phyloP scores from a whole-genome alignment of 2,888 invertebrate genomes.

The Parnassius glacialis region DNA sequence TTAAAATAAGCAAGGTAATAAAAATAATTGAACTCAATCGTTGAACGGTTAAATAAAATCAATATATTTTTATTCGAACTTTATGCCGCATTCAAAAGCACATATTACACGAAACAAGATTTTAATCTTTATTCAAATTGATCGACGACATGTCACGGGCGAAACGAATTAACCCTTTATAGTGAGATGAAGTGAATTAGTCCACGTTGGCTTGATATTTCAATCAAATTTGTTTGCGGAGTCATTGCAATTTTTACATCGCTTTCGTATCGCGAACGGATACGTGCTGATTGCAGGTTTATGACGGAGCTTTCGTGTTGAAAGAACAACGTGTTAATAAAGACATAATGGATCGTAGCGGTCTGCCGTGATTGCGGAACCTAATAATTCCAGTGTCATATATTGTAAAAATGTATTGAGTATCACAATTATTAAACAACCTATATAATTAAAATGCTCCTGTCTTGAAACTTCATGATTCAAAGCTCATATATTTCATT shows the following conservation, averaged over 20 bases:
- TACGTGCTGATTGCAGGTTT: conserved; percentile 7
- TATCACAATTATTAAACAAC: no score
- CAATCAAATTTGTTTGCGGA: conserved; percentile 32
- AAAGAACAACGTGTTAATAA: neutral
- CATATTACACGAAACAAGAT: conserved; percentile 17
- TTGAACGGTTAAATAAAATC: conserved; percentile 11
- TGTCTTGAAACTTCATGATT: no score
- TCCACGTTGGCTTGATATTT: conserved; percentile 26
- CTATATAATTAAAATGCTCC: no score
- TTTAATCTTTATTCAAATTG: conserved; percentile 21
- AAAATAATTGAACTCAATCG: neutral
- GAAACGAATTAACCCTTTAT: conserved; percentile 15
- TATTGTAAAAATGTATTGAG: no score
- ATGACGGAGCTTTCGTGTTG: neutral
- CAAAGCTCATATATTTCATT: no score
- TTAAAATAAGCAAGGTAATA: neutral
- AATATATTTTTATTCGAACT: conserved; percentile 15
- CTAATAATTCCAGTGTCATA: no score
- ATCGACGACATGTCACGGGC: conserved; percentile 9
- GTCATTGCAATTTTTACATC: conserved; percentile 30
- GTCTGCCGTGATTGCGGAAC: no score
- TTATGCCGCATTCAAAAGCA: conserved; percentile 16
- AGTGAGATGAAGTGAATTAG: conserved; percentile 24
- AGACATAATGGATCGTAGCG: neutral
- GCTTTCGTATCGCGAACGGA: conserved; percentile 19